Base-by-base conservation (phyloP, 2,888 invertebrate genomes). In the Ophonus ardosiacus region DNA sequence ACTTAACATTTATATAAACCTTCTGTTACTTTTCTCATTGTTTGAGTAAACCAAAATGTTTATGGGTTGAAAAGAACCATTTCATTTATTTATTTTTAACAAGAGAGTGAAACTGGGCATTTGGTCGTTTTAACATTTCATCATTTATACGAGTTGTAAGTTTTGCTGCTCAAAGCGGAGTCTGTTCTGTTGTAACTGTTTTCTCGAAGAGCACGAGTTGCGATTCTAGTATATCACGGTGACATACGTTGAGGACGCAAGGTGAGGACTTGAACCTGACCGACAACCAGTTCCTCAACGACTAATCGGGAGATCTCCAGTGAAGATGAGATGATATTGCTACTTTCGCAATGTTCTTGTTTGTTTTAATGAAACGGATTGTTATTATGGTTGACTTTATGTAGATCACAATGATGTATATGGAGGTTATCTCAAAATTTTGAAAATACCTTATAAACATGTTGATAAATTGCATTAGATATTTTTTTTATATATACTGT, bases 141-240 rank as follows among this genome's bases (percentile, higher is more conserved):
- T 17, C 43, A 74, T 43, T 56, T 24, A 51, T n/a, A 18, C 21
- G 31, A 18, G 51, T 74, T 74, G 61, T 59, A 7, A 40, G 38
- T 65, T 63, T 63, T 24, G 7, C 59, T 21, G 13, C 65, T 13
- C 17, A 43, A 21, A 63, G 24, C 61, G 40, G 81, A 43, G 6
- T 51, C 21, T 17, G 51, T n/a, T n/a, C 65, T 56, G 68, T 38
- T 43, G 40, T 81, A 81, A 81, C 81, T 81, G 81, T 81, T 63
- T 63, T 51, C 51, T 59, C 80, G 17, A 57, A 43, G 63, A 40
- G 63, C 38, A 57, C 63, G 63, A 18, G 63, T 38, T 63, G 63
- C 24, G 81, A 63, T 81, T 81, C 81, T 7, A 61, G 81, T 81
- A 65, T 63, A 65, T 63, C 65, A 65, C 65, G 65, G 81, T 81